phyloP scores from a whole-genome alignment of 2,888 invertebrate species.

The Lasioglossum leucozonium region DNA sequence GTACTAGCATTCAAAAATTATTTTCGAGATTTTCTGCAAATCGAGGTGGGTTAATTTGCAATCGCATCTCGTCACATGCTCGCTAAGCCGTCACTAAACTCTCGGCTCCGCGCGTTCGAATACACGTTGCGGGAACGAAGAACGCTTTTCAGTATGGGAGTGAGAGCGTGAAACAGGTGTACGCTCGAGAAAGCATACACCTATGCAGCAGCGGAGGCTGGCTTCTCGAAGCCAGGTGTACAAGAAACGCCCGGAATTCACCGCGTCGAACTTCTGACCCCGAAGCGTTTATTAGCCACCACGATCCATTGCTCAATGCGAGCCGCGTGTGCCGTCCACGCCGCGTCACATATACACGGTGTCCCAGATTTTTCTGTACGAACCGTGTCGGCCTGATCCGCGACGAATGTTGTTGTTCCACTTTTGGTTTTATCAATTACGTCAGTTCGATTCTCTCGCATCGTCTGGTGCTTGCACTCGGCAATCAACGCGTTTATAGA shows the following conservation, averaged over 20 bases:
- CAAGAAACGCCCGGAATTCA: constrained; percentile 65
- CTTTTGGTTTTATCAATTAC: neutral
- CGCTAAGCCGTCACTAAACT: constrained; percentile 58
- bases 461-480: no score
- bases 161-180: constrained; percentile 72
- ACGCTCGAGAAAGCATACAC: constrained; percentile 56
- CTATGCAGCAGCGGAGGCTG: constrained; percentile 46
- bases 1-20: neutral
- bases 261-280: constrained; percentile 71
- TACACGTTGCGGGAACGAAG: constrained; percentile 30
- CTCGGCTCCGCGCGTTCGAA: constrained; percentile 30
- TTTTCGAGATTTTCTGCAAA: neutral
- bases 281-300: constrained; percentile 70
- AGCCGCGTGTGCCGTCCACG: constrained; percentile 45
- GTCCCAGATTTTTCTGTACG: constrained; percentile 1
- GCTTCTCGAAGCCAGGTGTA: constrained; percentile 65
- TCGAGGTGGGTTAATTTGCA: neutral
- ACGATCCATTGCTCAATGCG: constrained; percentile 66
- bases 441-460: neutral
- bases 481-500: no score
- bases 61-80: neutral
- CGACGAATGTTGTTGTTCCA: neutral
- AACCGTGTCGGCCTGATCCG: neutral
- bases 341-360: neutral
- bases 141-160: constrained; percentile 56